A percentile compares a stretch with the other conserved stretches of the same genome.
Conservation (phyloP, 2,888 invertebrate species). For the Dryococelus australis region DNA sequence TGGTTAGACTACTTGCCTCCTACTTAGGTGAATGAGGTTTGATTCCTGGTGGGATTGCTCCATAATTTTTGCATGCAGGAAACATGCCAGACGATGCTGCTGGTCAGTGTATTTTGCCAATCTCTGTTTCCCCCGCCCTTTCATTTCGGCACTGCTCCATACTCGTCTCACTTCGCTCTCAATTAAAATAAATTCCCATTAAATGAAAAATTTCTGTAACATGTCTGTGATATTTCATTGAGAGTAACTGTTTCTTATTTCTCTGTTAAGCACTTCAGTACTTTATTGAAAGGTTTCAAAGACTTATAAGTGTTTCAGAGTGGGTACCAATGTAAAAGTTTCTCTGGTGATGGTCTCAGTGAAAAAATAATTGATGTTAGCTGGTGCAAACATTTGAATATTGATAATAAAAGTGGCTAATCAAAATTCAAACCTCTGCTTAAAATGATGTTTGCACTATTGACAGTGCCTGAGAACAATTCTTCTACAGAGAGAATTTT, state of each 20-base stretch:
- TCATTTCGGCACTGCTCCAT: too few species aligned
- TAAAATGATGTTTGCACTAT: neutral
- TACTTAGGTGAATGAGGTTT: too few species aligned
- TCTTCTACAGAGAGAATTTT: neutral
- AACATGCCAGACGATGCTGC: too few species aligned
- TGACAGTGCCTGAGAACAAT: neutral
- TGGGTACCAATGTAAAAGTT: neutral
- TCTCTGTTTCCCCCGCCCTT: too few species aligned
- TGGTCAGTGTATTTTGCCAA: too few species aligned
- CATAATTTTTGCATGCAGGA: too few species aligned
- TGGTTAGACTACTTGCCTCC: too few species aligned
- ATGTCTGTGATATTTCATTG: neutral
- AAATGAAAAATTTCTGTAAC: neutral
- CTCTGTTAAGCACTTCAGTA: neutral
- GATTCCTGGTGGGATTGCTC: too few species aligned
- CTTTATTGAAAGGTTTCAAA: neutral
- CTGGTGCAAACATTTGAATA: neutral
- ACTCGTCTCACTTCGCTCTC: too few species aligned
- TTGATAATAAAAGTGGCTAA: neutral
- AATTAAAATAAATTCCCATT: neutral
- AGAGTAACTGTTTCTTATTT: neutral
- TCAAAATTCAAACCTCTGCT: neutral
- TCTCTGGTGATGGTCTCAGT: neutral
- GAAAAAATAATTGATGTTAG: neutral
- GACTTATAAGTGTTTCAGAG: neutral